Conservation (phyloP, 2,888 invertebrate species). For the Exocentrus adspersus region DNA sequence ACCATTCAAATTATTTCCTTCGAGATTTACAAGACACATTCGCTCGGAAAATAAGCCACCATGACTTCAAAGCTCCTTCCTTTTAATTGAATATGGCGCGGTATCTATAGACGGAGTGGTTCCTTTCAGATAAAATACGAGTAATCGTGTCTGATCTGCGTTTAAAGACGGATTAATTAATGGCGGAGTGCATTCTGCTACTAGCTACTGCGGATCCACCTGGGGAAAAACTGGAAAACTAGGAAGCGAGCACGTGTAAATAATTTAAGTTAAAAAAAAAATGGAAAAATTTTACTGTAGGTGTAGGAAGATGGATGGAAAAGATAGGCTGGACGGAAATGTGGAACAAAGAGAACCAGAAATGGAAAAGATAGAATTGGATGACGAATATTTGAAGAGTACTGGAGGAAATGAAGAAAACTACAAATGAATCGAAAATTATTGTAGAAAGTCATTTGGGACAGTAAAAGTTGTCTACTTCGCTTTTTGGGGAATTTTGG, state of each 20-base stretch:
- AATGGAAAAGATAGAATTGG: background rate
- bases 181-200: constrained; percentile 9
- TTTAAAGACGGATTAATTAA: constrained; percentile 34
- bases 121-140: constrained; percentile 35
- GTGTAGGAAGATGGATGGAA: too few relatives aligned
- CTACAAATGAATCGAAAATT: too few relatives aligned
- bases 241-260: background rate
- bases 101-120: constrained; percentile 39
- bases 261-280: background rate
- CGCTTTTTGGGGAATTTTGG: too few relatives aligned
- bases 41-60: constrained; percentile 43
- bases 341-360: background rate
- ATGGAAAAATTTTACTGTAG: too few relatives aligned
- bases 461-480: too few relatives aligned
- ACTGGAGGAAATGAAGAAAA: too few relatives aligned
- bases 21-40: constrained; percentile 39
- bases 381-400: too few relatives aligned
- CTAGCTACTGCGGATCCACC: constrained; percentile 7
- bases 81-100: constrained; percentile 42
- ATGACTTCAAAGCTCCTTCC: constrained; percentile 42
- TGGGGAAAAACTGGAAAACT: background rate
- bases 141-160: constrained; percentile 34
- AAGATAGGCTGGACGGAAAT: too few relatives aligned
- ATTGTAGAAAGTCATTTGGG: too few relatives aligned
- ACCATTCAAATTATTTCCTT: constrained; percentile 42